Conservation (phyloP, 2,113 vertebrate genomes). For the Elephas maximus region DNA sequence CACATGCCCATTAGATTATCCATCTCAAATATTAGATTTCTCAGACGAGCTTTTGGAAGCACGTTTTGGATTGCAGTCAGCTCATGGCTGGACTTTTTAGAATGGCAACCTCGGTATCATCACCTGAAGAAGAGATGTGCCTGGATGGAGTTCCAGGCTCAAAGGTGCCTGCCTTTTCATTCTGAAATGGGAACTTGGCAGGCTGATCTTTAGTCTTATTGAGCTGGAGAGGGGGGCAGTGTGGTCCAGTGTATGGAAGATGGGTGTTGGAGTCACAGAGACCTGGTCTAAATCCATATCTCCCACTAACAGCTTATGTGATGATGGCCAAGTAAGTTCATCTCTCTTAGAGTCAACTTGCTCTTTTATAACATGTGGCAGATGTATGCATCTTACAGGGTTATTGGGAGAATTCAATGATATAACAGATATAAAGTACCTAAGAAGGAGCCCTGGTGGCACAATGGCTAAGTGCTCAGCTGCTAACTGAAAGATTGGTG, state of each 20-base stretch:
- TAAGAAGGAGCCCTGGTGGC: not conserved
- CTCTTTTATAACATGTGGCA: not conserved
- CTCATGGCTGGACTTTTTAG: slow-evolving; percentile 30
- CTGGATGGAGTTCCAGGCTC: not conserved
- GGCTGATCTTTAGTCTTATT: not conserved
- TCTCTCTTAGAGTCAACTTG: not conserved
- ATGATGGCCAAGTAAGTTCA: not conserved
- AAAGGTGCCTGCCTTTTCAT: not conserved
- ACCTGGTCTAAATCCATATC: not conserved
- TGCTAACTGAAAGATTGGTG: not conserved
- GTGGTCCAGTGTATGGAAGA: not conserved
- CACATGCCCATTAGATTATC: slow-evolving; percentile 77
- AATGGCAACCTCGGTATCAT: slow-evolving; percentile 48
- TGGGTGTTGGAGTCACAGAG: not conserved
- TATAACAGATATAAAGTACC: not conserved
- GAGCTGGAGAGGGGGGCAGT: not conserved
- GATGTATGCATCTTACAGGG: not conserved
- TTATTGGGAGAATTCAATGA: not conserved
- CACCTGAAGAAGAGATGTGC: not conserved
- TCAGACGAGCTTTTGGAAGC: slow-evolving; percentile 60
- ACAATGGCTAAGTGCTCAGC: not conserved
- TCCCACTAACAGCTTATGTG: not conserved
- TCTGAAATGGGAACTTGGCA: not conserved
- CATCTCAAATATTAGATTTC: slow-evolving; percentile 79
- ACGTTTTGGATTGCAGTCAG: slow-evolving; percentile 55